Base-by-base conservation (phyloP, 2,797 vertebrate species). In the Coregonus suidteri region DNA sequence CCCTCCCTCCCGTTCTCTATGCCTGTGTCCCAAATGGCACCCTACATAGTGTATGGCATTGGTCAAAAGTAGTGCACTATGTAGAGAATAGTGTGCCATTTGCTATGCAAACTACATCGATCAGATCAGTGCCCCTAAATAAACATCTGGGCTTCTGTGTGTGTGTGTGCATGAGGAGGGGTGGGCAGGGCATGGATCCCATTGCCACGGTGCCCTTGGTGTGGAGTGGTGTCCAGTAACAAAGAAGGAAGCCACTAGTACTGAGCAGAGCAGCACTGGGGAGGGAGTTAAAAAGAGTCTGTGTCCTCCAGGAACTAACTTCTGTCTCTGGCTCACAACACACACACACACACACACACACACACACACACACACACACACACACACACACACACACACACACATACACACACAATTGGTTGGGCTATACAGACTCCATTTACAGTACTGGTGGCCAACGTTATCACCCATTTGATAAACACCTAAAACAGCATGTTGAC, bases 141-240 rank as follows among this genome's bases (percentile, higher is more conserved):
- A 79, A 85, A 86, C 56, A 84, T 89, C 90, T 91, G 87, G 90
- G 90, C 89, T 90, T 88, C 85, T 25, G 13, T 35, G 20, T 30
- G 52, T n/a, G 85, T 81, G 80, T 75, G 81, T 79, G 84, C 79
- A 79, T 9, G 37, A 25, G 79, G 75, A 77, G 74, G 73, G 79
- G 85, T 52, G 16, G 18, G 20, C 4, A 7, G 73, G 81, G 66
- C 77, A 74, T 87, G 88, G 91, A 91, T 92, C 90, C 76, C 90
- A 30, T 91, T 92, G 89, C 91, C 88, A 90, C 88, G 1, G 85
- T 91, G 90, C 87, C 91, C 91, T 91, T 92, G 91, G 86, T 86
- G 31, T 41, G 64, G 71, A 67, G 83, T 31, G 88, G 91, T 91
- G 88, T 91, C 90, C 84, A 89, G 87, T 92, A 82, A 91, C 90